A percentile compares a stretch with the other conserved stretches of the same genome.
phyloP scores from a whole-genome alignment of 2,113 vertebrate genomes.

The Rhea pennata region DNA sequence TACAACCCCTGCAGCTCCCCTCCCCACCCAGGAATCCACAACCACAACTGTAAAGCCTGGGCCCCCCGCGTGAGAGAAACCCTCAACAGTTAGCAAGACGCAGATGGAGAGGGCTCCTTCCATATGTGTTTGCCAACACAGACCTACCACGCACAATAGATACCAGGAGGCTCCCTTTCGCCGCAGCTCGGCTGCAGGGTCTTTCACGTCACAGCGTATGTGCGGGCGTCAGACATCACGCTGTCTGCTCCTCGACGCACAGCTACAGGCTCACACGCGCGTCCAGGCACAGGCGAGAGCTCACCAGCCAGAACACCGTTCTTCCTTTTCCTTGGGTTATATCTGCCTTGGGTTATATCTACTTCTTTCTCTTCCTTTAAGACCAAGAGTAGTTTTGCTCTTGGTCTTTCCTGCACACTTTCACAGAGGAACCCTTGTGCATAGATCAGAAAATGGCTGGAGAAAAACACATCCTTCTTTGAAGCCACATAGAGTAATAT shows the following conservation, averaged over 20 bases:
- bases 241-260: background rate
- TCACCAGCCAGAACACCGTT: background rate
- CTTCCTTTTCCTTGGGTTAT: background rate
- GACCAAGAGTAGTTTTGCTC: background rate
- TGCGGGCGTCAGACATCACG: background rate
- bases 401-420: background rate
- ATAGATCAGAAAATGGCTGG: background rate
- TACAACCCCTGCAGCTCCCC: slow-evolving; percentile 9
- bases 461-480: background rate
- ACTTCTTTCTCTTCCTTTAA: background rate
- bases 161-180: slow-evolving; percentile 33
- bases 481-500: background rate
- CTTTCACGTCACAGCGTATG: background rate
- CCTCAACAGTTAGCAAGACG: background rate
- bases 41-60: slow-evolving; percentile 46
- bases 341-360: background rate
- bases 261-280: background rate
- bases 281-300: background rate
- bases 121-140: background rate
- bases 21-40: slow-evolving; percentile 47
- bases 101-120: slow-evolving; percentile 58
- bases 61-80: slow-evolving; percentile 20
- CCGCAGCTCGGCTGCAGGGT: background rate
- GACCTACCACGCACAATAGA: slow-evolving; percentile 63
- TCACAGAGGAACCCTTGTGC: background rate